Evolutionary conservation across 2,888 invertebrate species (phyloP), one percentile per base, ranked within the genome.

Genomic region (Orthosia cruda): DNA sequence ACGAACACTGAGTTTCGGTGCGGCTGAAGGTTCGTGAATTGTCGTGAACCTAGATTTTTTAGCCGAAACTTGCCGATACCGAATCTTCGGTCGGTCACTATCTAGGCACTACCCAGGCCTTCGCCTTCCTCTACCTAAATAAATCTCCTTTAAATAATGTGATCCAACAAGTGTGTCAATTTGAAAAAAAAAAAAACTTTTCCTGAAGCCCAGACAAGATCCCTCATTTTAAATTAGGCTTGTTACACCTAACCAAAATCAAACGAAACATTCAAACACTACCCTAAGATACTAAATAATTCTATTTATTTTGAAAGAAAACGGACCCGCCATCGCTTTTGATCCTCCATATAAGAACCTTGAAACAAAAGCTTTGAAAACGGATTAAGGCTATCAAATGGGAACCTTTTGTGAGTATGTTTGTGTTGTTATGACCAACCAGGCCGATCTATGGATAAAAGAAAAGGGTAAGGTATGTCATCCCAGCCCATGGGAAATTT

Each of bases 301-400:
- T 77, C 65, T 63, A 85, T 82, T 85, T 57, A 62, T 74, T 64
- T 67, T 55, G 23, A 77, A 68, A 84, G 81, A 88, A 87, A 88
- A 89, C 85, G 79, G 77, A 78, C 76, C 71, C 67, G 61, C 67
- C 59, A 72, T 81, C 75, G 69, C 71, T 72, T 86, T 86, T 89
- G 86, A 89, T 89, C 88, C 84, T 59, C 64, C 78, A 74, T 86
- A 85, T 87, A 85, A 87, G 85, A 85, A 83, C 83, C 76, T 77
- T 86, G 77, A 84, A 88, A 85, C 84, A 87, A 90, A 88, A 81
- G 85, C 86, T 87, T 84, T 80, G 85, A 82, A 86, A 87, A 85
- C 72, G 73, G 87, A 88, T 91, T 86, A 88, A 67, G 75, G 76
- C 49, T 45, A 54, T 71, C 64, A 67, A 62, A 81, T 18, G 52